These are phyloP conservation scores for Helostoma temminkii DNA, from an alignment of 2,797 vertebrate genomes.

Conservation along the genomic window DNA sequence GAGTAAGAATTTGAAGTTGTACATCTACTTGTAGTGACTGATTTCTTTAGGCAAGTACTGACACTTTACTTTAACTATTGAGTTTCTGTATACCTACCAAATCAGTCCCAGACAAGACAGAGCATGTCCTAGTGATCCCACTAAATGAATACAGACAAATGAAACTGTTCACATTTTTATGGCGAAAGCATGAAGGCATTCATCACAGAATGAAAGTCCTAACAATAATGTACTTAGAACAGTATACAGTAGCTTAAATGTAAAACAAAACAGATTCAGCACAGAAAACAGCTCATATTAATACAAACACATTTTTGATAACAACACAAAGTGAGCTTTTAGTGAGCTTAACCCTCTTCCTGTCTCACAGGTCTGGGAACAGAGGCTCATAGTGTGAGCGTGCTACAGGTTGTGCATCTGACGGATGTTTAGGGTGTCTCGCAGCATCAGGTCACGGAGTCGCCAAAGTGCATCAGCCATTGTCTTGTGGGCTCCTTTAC, in stretches of 20 bases:
- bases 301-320: conserved; percentile 59
- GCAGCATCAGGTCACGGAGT: conserved; percentile 96
- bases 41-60: too few species aligned
- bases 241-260: conserved; percentile 60
- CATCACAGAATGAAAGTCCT: conserved; percentile 72
- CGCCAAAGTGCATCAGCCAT: conserved; percentile 99
- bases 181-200: conserved; percentile 75
- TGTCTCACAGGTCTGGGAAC: conserved; percentile 71
- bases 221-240: conserved; percentile 76
- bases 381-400: conserved; percentile 71
- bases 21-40: too few species aligned
- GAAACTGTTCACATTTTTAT: conserved; percentile 71
- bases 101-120: too few species aligned
- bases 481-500: conserved; percentile 97
- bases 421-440: conserved; percentile 95
- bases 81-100: too few species aligned
- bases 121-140: neutral
- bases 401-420: conserved; percentile 93
- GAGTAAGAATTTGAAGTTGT: too few species aligned
- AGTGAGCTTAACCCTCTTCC: conserved; percentile 68
- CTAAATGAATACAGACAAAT: conserved; percentile 37
- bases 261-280: conserved; percentile 63
- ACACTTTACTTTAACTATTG: too few species aligned
- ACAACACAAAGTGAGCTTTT: conserved; percentile 74
- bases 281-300: conserved; percentile 56